Evolutionary conservation across 1,140 invertebrate species (phyloP).

Genomic region (Temnothorax curvispinosus): DNA sequence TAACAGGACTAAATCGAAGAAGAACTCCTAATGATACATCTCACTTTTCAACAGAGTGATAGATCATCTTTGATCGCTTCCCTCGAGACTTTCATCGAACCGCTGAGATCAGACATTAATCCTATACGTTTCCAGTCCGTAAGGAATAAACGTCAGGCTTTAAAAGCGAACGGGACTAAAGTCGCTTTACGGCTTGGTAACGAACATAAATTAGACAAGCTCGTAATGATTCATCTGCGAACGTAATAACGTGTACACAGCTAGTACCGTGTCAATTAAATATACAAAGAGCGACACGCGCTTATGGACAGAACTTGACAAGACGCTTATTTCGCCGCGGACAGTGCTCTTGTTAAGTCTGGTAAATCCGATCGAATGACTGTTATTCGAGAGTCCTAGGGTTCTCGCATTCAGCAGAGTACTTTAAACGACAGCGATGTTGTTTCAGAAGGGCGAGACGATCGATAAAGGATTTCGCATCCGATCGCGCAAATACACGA

Average conservation of each 20-base stretch:
- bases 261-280: constrained; percentile 24
- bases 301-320: background rate
- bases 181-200: constrained; percentile 5
- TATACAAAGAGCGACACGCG: constrained; percentile 19
- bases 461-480: constrained; percentile 38
- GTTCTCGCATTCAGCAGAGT: background rate
- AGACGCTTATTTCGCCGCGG: background rate
- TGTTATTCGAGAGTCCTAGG: constrained; percentile 9
- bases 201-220: constrained; percentile 21
- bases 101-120: background rate
- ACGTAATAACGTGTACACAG: background rate
- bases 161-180: background rate
- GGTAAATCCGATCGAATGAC: constrained; percentile 45
- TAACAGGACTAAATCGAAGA: background rate
- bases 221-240: constrained; percentile 14
- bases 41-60: constrained; percentile 14
- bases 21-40: background rate
- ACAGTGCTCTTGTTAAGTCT: constrained; percentile 24
- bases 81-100: background rate
- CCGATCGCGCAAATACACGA: constrained; percentile 25
- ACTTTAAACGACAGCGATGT: background rate
- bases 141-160: constrained; percentile 21
- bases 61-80: constrained; percentile 9
- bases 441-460: background rate
- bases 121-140: background rate